phyloP scores from a whole-genome alignment of 2,113 vertebrate genomes.

The Phocoena sinus region DNA sequence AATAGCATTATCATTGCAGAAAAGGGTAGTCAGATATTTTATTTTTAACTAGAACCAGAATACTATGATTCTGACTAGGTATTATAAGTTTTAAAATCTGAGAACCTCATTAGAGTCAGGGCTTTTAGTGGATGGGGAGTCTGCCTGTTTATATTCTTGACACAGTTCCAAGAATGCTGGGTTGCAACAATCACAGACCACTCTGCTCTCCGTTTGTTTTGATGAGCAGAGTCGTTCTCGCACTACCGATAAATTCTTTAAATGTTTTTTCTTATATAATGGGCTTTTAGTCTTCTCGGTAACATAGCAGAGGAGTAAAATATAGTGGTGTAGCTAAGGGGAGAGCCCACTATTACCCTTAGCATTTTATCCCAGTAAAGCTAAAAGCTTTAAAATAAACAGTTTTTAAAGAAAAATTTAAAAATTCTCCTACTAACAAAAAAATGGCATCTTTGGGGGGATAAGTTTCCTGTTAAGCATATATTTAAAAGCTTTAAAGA shows the following conservation, averaged over 20 bases:
- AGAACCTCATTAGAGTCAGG: background rate
- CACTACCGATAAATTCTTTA: conserved; percentile 32
- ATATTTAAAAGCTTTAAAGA: background rate
- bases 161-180: background rate
- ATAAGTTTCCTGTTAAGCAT: background rate
- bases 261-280: conserved; percentile 37
- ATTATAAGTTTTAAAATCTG: background rate
- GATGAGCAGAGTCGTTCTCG: conserved; percentile 20
- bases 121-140: background rate
- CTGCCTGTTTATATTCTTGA: conserved; percentile 35
- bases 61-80: conserved; percentile 16
- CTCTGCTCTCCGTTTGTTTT: conserved; percentile 41
- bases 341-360: background rate
- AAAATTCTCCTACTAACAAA: background rate
- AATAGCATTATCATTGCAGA: background rate
- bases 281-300: conserved; percentile 23
- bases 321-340: background rate
- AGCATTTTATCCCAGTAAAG: background rate
- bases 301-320: conserved; percentile 27
- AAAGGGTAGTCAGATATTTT: background rate
- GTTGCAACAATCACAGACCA: background rate
- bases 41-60: conserved; percentile 16
- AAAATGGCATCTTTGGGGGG: background rate
- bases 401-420: background rate
- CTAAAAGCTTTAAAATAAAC: conserved; percentile 22